Conservation (phyloP, 2,113 vertebrate genomes). For the Thamnaconus septentrionalis region DNA sequence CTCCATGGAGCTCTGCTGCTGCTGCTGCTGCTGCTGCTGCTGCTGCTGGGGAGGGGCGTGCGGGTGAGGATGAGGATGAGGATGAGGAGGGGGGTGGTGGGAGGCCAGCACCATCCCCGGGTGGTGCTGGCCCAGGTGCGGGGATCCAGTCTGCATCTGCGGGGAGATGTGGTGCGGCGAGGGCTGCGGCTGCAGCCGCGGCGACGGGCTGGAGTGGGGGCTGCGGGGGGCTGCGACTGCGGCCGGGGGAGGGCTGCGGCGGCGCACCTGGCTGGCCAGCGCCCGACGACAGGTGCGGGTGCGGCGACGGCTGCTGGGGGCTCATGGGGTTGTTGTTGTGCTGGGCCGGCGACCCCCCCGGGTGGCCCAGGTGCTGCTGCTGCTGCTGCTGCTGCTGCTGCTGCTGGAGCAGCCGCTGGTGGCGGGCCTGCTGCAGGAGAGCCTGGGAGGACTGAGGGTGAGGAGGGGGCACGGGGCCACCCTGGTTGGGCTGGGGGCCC, state of each 20-base stretch:
- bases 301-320: conserved; percentile 86
- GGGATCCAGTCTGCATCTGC: conserved; percentile 95
- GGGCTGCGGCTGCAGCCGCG: conserved; percentile 94
- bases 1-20: conserved; percentile 84
- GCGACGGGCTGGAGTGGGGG: conserved; percentile 95
- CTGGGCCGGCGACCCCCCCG: conserved; percentile 83
- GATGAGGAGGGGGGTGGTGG: too few species aligned
- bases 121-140: conserved; percentile 82
- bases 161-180: conserved; percentile 96
- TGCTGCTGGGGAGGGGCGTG: conserved; percentile 83
- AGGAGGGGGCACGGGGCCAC: conserved; percentile 52
- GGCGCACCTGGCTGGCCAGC: conserved; percentile 93
- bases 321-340: conserved; percentile 85
- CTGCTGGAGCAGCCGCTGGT: conserved; percentile 84
- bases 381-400: conserved; percentile 77
- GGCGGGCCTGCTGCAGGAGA: conserved; percentile 85
- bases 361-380: conserved; percentile 68
- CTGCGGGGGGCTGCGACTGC: conserved; percentile 82
- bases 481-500: conserved; percentile 67
- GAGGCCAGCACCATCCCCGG: conserved; percentile 73
- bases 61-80: too few species aligned
- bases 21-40: conserved; percentile 76
- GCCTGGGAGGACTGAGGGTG: conserved; percentile 53
- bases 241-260: conserved; percentile 93
- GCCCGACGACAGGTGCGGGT: conserved; percentile 84